Evolutionary conservation across 2,797 vertebrate species (phyloP).

Genomic region (Ibycter americanus): DNA sequence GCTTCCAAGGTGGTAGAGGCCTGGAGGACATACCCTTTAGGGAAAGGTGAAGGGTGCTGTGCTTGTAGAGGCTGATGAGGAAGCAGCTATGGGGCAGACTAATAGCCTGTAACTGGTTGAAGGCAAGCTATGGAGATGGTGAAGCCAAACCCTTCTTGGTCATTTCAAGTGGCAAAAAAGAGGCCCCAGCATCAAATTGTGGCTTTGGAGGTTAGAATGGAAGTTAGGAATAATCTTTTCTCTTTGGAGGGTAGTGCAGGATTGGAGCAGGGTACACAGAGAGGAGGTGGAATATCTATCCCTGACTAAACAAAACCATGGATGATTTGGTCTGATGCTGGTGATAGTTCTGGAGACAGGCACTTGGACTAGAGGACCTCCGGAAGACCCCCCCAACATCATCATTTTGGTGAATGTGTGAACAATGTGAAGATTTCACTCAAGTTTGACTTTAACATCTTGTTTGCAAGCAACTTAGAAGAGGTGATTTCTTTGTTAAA

Average conservation of each 20-base stretch:
- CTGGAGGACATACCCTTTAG: rapidly evolving
- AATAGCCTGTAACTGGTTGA: background rate
- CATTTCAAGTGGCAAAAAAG: background rate
- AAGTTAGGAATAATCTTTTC: background rate
- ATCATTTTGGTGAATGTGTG: background rate
- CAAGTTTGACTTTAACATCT: background rate
- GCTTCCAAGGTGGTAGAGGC: background rate
- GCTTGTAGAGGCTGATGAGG: background rate
- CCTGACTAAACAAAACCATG: background rate
- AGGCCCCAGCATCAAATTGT: background rate
- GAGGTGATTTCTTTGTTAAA: background rate
- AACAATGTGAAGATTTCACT: background rate
- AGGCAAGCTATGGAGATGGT: background rate
- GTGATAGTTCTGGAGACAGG: background rate
- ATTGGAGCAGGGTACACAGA: background rate
- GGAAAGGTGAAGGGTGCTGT: background rate
- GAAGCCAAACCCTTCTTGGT: background rate
- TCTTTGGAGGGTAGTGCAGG: background rate
- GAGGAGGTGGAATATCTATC: background rate
- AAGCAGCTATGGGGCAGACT: background rate
- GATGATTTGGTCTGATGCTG: background rate
- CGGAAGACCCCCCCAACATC: background rate
- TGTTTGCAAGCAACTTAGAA: background rate
- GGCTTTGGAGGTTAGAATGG: background rate
- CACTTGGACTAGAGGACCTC: background rate